Evolutionary conservation across 2,888 invertebrate species (phyloP).

Genomic region (Seladonia tumulorum): DNA sequence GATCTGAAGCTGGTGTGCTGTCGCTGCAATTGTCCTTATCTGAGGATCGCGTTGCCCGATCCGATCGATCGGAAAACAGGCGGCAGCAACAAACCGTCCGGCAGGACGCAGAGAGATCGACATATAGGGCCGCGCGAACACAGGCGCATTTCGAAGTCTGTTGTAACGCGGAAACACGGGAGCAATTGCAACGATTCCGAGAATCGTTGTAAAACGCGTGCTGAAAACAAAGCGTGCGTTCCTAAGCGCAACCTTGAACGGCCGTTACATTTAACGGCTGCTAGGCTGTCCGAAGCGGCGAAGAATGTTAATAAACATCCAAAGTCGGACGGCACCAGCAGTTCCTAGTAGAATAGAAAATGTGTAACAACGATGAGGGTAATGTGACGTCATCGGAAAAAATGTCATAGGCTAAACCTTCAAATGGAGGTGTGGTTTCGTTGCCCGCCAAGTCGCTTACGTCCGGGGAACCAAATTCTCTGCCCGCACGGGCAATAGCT

Average conservation of each 20-base stretch:
- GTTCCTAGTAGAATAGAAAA: neutral
- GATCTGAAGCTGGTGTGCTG: slow-evolving; percentile 52
- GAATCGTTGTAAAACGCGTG: slow-evolving; percentile 29
- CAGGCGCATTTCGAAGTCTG: neutral
- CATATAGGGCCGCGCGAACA: neutral
- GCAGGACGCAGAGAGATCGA: neutral
- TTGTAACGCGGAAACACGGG: neutral
- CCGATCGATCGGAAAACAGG: neutral
- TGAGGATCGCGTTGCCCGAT: slow-evolving; percentile 29
- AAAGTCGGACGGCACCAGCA: neutral
- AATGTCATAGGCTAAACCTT: too few species aligned
- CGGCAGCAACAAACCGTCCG: neutral
- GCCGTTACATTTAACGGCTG: neutral
- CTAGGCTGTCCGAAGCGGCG: neutral
- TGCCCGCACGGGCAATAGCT: too few species aligned
- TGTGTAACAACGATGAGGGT: neutral
- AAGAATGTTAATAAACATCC: neutral
- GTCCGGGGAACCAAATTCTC: too few species aligned
- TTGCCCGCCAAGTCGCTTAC: too few species aligned
- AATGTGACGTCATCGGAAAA: too few species aligned
- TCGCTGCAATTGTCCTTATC: slow-evolving; percentile 52
- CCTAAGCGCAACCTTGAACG: slow-evolving; percentile 15
- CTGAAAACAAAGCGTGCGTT: slow-evolving; percentile 27
- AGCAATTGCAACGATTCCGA: slow-evolving; percentile 10
- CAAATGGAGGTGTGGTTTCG: too few species aligned